A percentile compares a stretch with the other conserved stretches of the same genome.
Conservation (phyloP, 2,113 vertebrate species). For the Melanerpes formicivorus region DNA sequence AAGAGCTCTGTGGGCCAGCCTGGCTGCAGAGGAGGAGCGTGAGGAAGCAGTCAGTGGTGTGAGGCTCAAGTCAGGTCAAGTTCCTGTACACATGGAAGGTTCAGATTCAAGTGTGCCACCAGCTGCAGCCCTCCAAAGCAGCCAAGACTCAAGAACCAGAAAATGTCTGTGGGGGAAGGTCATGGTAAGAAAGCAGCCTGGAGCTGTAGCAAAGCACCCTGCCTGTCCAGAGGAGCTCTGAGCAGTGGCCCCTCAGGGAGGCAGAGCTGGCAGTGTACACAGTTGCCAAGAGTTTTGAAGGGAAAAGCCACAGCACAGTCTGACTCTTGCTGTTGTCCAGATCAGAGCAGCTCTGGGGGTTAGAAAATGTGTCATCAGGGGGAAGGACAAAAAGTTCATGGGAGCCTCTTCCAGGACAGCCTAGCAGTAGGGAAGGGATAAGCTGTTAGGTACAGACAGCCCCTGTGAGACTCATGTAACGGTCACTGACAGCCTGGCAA, state of each 20-base stretch:
- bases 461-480: neutral
- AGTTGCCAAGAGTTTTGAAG: constrained; percentile 5
- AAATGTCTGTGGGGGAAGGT: neutral
- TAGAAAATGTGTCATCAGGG: constrained; percentile 30
- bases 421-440: neutral
- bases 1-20: neutral
- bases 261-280: neutral
- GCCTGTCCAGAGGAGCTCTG: neutral
- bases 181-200: neutral
- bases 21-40: neutral
- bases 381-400: neutral
- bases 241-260: neutral
- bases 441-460: neutral
- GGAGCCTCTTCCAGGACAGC: neutral
- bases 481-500: neutral
- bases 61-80: neutral
- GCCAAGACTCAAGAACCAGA: neutral
- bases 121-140: neutral
- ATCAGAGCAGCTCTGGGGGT: constrained; percentile 48
- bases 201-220: neutral
- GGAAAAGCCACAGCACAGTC: neutral
- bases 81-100: neutral
- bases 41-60: neutral
- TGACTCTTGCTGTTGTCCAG: neutral
- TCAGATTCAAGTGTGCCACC: neutral